These are phyloP conservation scores for Pollachius pollachius DNA, from an alignment of 2,113 vertebrate genomes.

Conservation along the genomic window DNA sequence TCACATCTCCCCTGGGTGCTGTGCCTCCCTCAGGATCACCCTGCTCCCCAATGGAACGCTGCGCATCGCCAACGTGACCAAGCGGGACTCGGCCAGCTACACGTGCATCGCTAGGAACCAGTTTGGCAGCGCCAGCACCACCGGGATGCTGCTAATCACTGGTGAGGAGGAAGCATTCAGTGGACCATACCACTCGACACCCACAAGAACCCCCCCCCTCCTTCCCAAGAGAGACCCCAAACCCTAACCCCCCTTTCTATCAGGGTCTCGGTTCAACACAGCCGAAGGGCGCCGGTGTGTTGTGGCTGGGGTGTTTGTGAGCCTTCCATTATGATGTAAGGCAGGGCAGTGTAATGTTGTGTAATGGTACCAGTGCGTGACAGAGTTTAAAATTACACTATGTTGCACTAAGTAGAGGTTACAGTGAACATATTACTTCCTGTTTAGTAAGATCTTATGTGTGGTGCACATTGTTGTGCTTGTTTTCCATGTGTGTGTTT, in stretches of 20 bases:
- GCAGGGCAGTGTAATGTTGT: no score
- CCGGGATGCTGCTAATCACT: slow-evolving; percentile 82
- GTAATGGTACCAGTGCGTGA: no score
- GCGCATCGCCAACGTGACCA: slow-evolving; percentile 84
- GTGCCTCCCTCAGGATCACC: slow-evolving; percentile 67
- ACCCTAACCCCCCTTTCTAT: not conserved
- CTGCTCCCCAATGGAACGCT: slow-evolving; percentile 84
- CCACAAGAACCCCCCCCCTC: not conserved
- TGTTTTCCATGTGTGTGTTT: no score
- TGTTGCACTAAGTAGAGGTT: no score
- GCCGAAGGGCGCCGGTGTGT: slow-evolving; percentile 12
- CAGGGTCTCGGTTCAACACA: slow-evolving; percentile 9
- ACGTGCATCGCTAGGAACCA: slow-evolving; percentile 87
- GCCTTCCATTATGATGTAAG: not conserved
- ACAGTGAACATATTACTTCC: no score
- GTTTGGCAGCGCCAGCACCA: slow-evolving; percentile 87
- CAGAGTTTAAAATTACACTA: no score
- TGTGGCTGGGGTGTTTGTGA: not conserved
- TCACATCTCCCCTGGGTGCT: not conserved
- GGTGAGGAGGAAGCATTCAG: slow-evolving; percentile 63
- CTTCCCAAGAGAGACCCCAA: not conserved
- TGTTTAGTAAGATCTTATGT: no score
- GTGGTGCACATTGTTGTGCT: not conserved
- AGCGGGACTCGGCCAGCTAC: slow-evolving; percentile 82
- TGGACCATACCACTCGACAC: not conserved